Evolutionary conservation across 2,888 invertebrate genomes (phyloP).

Genomic region (Elaeidobius kamerunicus): DNA sequence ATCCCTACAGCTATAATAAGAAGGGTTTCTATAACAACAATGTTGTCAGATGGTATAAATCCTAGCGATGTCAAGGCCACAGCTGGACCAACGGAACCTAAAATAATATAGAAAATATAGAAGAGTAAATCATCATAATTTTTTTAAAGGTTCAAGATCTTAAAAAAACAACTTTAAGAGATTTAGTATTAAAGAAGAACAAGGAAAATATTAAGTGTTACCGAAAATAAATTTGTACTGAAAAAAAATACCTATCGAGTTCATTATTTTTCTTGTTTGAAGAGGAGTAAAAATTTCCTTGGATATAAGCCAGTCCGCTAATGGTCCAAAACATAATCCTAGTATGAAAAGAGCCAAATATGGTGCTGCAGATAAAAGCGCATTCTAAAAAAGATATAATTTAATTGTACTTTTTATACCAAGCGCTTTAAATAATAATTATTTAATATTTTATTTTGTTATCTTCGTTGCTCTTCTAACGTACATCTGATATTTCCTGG

Average conservation of each 20-base stretch:
- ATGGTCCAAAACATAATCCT: constrained; percentile 66
- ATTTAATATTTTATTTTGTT: too few species aligned
- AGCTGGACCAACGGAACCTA: constrained; percentile 45
- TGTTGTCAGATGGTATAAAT: constrained; percentile 34
- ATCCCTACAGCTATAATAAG: constrained; percentile 71
- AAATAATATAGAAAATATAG: neutral
- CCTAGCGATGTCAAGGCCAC: constrained; percentile 36
- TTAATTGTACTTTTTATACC: too few species aligned
- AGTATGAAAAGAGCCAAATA: constrained; percentile 70
- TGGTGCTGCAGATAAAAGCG: constrained; percentile 66
- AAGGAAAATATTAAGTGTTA: too few species aligned
- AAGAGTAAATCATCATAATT: neutral
- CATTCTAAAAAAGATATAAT: constrained; percentile 57
- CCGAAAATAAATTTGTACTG: constrained; percentile 43
- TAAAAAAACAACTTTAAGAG: neutral
- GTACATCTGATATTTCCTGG: constrained; percentile 22
- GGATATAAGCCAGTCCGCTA: constrained; percentile 61
- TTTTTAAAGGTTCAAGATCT: neutral
- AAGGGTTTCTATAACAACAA: constrained; percentile 58
- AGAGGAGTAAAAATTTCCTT: constrained; percentile 43
- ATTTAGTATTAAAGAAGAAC: too few species aligned
- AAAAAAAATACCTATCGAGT: constrained; percentile 45
- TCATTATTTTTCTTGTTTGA: constrained; percentile 56
- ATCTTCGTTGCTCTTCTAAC: too few species aligned
- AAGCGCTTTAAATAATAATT: too few species aligned